Base-by-base conservation (phyloP, 2,113 vertebrate species). In the Anarhynchus alexandrinus region DNA sequence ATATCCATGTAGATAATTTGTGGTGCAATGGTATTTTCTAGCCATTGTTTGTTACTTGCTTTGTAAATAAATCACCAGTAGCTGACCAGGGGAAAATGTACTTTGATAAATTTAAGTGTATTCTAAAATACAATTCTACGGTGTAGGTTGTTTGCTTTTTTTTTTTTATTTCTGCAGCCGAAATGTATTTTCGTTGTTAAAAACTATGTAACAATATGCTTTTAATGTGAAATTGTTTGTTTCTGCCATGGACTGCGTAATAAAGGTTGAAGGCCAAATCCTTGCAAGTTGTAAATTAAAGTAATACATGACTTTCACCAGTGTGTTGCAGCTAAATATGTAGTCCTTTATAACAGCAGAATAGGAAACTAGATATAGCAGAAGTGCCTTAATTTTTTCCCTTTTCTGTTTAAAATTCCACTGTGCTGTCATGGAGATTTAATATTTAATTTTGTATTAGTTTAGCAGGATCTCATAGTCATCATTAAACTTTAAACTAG, bases 61-160 rank as follows among this genome's bases (percentile, higher is more conserved):
- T 83, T 94, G 85, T 97, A 97, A 96, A 95, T 97, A 95, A 96
- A 82, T 88, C 32, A 54, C 91, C 58, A 52, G 36, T 86, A 93
- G 58, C 52, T 93, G 91, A 77, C 29, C 9, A 52, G 29, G 23
- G n/a, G 32, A 36, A 89, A 94, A 83, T 65, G 76, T 95, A 71
- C 86, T 82, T 96, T 43, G 40, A 45, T 88, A 30, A 94, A 92
- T 86, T 66, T 89, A 69, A 72, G 10, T 94, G 57, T 95, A 71
- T 91, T 87, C 64, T 85, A 58, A 96, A 92, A 81, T 52, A 82
- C 34, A 90, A 5, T 15, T 84, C 21, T 62, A 34, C 38, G 26
- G 42, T 45, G 43, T 23, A 45, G 30, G 4, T 12, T 13, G 21
- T 26, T 45, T 45, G 45, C 6, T 43, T 43, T 43, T 43, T 43